Evolutionary conservation across 2,797 vertebrate species (phyloP).

Genomic region (Vultur gryphus): DNA sequence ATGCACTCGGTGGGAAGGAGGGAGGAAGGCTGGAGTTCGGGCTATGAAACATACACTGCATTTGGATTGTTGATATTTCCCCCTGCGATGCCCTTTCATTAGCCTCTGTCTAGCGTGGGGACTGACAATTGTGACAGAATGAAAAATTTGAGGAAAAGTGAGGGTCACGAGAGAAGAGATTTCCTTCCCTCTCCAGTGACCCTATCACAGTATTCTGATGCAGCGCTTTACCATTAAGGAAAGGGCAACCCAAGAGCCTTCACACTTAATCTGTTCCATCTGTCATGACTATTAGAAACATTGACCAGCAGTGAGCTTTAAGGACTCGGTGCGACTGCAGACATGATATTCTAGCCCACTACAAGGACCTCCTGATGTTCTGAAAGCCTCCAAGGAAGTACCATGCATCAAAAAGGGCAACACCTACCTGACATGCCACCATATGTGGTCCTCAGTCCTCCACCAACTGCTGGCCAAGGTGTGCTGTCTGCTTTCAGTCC

Average conservation of each 20-base stretch:
- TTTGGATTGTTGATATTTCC: constrained; percentile 36
- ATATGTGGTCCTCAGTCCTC: constrained; percentile 80
- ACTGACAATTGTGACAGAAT: constrained; percentile 58
- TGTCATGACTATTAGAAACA: constrained; percentile 77
- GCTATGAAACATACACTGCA: constrained; percentile 5
- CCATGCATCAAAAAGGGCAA: constrained; percentile 66
- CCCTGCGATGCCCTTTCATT: constrained; percentile 20
- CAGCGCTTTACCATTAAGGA: constrained; percentile 54
- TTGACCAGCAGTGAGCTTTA: constrained; percentile 69
- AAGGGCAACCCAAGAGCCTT: constrained; percentile 75
- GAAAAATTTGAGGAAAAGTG: constrained; percentile 64
- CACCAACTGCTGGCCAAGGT: constrained; percentile 81
- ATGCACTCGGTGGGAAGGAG: background rate
- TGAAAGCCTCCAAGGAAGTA: constrained; percentile 65
- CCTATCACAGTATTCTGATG: constrained; percentile 34
- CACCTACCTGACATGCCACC: constrained; percentile 86
- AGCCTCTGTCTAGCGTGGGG: constrained; percentile 52
- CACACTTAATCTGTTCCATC: constrained; percentile 79
- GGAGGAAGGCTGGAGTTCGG: background rate
- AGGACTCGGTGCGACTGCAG: constrained; percentile 48
- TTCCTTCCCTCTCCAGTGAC: constrained; percentile 47
- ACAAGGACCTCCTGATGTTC: constrained; percentile 61
- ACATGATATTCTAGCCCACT: constrained; percentile 42
- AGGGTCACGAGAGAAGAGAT: constrained; percentile 34
- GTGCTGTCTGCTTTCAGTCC: constrained; percentile 79